Conservation (phyloP, 92 coral and sea anemone species). For the Parazoanthus swiftii region DNA sequence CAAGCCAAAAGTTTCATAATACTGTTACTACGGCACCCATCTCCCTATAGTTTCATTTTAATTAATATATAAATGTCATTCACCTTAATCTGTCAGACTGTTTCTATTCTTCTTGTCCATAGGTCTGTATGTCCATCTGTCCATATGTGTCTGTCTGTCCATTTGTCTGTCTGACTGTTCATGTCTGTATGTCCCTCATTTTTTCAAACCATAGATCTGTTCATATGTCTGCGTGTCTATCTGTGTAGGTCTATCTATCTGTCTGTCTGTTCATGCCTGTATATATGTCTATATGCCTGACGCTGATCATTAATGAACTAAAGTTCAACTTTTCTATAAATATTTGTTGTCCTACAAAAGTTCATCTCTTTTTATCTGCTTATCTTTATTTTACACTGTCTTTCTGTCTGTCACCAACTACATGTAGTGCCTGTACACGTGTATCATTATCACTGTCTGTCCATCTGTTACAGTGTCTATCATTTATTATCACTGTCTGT, state of each 20-base stretch:
- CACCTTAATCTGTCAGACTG: conserved; percentile 9
- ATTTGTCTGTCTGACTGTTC: conserved; percentile 15
- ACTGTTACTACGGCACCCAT: conserved; percentile 9
- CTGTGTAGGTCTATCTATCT: conserved; percentile 1
- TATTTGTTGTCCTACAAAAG: background rate
- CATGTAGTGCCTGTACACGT: background rate
- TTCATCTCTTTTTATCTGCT: background rate
- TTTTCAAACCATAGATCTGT: conserved; percentile 1
- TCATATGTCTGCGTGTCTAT: conserved; percentile 13
- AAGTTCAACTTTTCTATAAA: background rate
- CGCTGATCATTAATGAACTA: background rate
- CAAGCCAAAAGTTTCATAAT: conserved; percentile 2
- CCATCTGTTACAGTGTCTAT: conserved; percentile 4
- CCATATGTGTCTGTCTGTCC: conserved; percentile 16
- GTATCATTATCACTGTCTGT: too few species aligned
- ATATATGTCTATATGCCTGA: background rate
- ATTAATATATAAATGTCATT: background rate
- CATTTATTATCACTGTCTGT: too few species aligned
- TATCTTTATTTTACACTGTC: background rate
- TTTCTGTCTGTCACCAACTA: background rate
- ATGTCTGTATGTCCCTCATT: conserved; percentile 1
- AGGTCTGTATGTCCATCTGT: conserved; percentile 4
- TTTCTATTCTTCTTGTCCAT: conserved; percentile 5
- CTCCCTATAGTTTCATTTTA: conserved; percentile 5
- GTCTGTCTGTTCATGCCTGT: background rate